Evolutionary conservation across 2,113 vertebrate species (phyloP).

Genomic region (Elaphurus davidianus): DNA sequence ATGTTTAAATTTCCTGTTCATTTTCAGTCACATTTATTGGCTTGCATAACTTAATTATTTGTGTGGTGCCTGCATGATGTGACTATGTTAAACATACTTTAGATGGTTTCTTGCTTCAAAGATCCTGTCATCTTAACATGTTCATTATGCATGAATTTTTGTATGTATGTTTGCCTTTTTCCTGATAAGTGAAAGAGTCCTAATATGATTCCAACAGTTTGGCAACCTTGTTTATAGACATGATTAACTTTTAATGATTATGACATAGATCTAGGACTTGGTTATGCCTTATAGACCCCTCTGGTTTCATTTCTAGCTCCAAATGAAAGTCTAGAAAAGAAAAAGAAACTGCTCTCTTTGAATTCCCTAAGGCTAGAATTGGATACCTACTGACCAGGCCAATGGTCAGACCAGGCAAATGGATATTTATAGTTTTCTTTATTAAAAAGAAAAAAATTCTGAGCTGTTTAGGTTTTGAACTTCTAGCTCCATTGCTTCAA

Average conservation of each 20-base stretch:
- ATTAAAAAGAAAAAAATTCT: neutral
- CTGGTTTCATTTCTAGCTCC: constrained; percentile 11
- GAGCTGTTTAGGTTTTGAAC: neutral
- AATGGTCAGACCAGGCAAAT: neutral
- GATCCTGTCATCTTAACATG: neutral
- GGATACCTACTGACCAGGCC: neutral
- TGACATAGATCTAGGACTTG: neutral
- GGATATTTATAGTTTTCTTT: constrained; percentile 2
- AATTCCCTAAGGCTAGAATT: constrained; percentile 11
- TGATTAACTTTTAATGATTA: constrained; percentile 27
- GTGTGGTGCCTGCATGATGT: neutral
- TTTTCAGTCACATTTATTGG: neutral
- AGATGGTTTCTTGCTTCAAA: neutral
- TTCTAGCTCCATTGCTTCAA: neutral
- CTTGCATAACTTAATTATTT: neutral
- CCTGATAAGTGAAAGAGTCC: neutral
- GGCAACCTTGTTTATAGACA: neutral
- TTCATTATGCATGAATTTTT: neutral
- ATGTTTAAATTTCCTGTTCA: neutral
- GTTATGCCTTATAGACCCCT: neutral
- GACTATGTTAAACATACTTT: neutral
- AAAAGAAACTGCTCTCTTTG: constrained; percentile 20
- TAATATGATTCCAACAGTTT: neutral
- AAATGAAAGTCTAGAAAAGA: constrained; percentile 24
- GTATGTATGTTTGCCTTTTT: neutral